A percentile compares a stretch with the other conserved stretches of the same genome.
These are phyloP conservation scores for Asobara japonica DNA, from an alignment of 1,140 invertebrate species.

Conservation along the genomic window DNA sequence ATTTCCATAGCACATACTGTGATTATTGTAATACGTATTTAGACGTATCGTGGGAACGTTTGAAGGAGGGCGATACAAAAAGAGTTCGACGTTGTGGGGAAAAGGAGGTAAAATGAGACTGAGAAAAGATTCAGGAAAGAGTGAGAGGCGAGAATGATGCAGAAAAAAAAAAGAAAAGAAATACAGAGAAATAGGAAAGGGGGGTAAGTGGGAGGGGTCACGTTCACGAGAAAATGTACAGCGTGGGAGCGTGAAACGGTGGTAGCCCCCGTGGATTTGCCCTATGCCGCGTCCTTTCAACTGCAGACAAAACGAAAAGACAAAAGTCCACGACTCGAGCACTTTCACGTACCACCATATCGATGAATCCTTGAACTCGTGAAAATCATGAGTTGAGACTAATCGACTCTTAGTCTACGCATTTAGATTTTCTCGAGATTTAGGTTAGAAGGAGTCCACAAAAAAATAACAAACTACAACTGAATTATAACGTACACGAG, in stretches of 20 bases:
- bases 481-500: too few relatives aligned
- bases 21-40: background rate
- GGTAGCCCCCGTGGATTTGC: background rate
- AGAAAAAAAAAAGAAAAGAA: slow-evolving; percentile 1
- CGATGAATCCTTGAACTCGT: background rate
- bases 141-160: background rate
- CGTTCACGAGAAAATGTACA: background rate
- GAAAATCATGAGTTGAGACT: background rate
- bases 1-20: too few relatives aligned
- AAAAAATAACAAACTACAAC: too few relatives aligned
- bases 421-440: too few relatives aligned
- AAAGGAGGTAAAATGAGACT: slow-evolving; percentile 18
- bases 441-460: too few relatives aligned
- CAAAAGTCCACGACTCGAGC: background rate
- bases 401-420: background rate
- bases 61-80: background rate
- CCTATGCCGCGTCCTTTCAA: background rate
- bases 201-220: background rate
- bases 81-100: too few relatives aligned
- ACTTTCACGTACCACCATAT: background rate
- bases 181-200: too few relatives aligned
- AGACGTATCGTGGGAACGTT: background rate
- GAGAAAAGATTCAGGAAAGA: background rate
- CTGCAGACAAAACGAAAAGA: background rate
- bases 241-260: background rate